phyloP scores from a whole-genome alignment of 2,888 invertebrate species.

The Enchytraeus crypticus region DNA sequence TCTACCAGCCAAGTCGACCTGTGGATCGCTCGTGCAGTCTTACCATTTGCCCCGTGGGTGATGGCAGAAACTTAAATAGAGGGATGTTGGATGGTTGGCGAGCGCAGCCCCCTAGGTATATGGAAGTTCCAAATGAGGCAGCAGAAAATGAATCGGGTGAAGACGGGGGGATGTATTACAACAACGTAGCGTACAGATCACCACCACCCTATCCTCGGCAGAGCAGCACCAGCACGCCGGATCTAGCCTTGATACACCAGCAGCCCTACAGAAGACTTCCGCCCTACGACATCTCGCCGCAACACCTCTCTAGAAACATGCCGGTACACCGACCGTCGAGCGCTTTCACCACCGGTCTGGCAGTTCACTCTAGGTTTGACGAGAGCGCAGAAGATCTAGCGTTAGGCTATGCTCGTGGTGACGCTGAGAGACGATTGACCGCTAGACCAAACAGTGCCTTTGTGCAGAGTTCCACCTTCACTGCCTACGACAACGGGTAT shows the following conservation, averaged over 20 bases:
- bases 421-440: too few relatives aligned
- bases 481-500: too few relatives aligned
- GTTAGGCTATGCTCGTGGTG: too few relatives aligned
- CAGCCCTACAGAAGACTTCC: too few relatives aligned
- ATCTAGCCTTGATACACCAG: slow-evolving; percentile 63
- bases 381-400: slow-evolving; percentile 26
- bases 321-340: slow-evolving; percentile 20
- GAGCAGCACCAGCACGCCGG: slow-evolving; percentile 75
- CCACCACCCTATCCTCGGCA: slow-evolving; percentile 70
- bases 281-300: too few relatives aligned
- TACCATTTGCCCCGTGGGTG: slow-evolving; percentile 34
- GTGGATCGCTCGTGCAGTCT: slow-evolving; percentile 35
- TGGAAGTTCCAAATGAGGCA: not conserved
- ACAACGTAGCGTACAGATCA: slow-evolving; percentile 56
- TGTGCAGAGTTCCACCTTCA: too few relatives aligned
- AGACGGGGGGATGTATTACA: not conserved
- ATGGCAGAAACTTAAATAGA: not conserved
- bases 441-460: too few relatives aligned
- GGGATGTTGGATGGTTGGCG: not conserved
- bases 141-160: not conserved
- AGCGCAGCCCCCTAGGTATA: not conserved
- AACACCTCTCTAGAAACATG: too few relatives aligned
- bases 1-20: slow-evolving; percentile 18
- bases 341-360: slow-evolving; percentile 40
- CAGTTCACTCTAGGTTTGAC: slow-evolving; percentile 43